Base-by-base conservation (phyloP, 1,140 invertebrate species). In the Psilanteris sp. region DNA sequence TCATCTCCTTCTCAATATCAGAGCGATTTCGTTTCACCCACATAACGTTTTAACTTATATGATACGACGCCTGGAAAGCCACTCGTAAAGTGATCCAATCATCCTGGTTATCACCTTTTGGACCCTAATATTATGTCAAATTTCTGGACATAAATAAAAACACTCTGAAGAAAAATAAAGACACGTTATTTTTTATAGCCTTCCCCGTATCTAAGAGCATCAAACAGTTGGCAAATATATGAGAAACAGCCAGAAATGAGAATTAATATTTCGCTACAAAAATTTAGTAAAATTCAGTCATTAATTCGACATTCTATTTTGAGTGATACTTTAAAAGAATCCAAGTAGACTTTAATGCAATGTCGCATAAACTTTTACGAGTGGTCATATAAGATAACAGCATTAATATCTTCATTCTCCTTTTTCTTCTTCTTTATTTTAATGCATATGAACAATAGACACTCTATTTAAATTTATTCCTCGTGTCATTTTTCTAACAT, bases 361-460 rank as follows among this genome's bases (percentile, higher is more conserved):
- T 9, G 11, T 18, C 34, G 10, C 46, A 61, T 61, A 61, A 61
- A 46, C 31, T 48, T 61, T 61, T 61, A 48, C 27, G 55, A 61
- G 14, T 20, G 43, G 41, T 37, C 29, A 61, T 61, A 46, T 37
- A 46, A 46, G 43, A 48, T 61, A 61, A 48, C 55, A 61, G 6
- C 43, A 18, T 48, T 48, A 48, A 48, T 44, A 44, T 44, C 20
- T 20, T 26, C 29, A 11, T 59, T n/a, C n/a, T n/a, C n/a, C n/a
- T n/a, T n/a, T n/a, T n/a, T n/a, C n/a, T 44, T 34, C 29, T 15
- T 26, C 34, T 52, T 59, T 59, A 41, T 20, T 20, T 5, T 5
- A 20, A 5, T 20, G 5, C 5, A 5, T 3, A 20, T 20, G 18
- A 20, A 20, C 18, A 20, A 20, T 5, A 20, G 18, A 20, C 18